Evolutionary conservation across 92 coral and sea anemone species (phyloP), one percentile per base, ranked within the genome.

Genomic region (Porites evermanni): DNA sequence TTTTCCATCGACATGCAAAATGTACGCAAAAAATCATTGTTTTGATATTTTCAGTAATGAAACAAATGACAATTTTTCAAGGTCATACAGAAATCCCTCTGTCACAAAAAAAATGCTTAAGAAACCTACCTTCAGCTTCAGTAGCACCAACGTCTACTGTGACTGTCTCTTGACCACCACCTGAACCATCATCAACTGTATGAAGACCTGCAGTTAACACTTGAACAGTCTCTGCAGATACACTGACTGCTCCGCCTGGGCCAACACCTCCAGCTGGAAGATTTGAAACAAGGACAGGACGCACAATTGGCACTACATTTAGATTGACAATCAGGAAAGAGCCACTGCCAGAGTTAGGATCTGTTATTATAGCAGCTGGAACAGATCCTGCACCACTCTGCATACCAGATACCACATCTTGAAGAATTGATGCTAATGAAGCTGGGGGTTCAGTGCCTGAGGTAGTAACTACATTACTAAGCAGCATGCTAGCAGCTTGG

Each of bases 331-430:
- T 91, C 86, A 95, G 92, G 80, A 91, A 97, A 3, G 99, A 97
- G 59, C 99, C 99, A 91, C 94, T 94, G 79, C 95, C 89, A 9
- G 97, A 96, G 74, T 87, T 96, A 20, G 99, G 94, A 60, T 97
- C 99, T 69, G 98, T 94, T 77, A 95, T 94, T 58, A 97, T 93
- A 18, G 99, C 96, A 0, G 99, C 99, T 16, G 98, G 98, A 5
- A 94, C 98, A 53, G 98, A 90, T 18, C 98, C 98, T 53, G 97
- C 89, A 51, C 94, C 92, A 6, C 96, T 95, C 68, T 96, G 99
- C 68, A 97, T 97, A 29, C 99, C 99, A 21, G 99, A 95, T 16
- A 97, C 99, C 5, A 97, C 99, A 92, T 97, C 99, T 80, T 97
- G 98, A 38, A 95, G 95, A 65, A 97, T 92, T 12, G 99, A 89